phyloP scores from a whole-genome alignment of 2,113 vertebrate genomes.

The Cottus gobio region DNA sequence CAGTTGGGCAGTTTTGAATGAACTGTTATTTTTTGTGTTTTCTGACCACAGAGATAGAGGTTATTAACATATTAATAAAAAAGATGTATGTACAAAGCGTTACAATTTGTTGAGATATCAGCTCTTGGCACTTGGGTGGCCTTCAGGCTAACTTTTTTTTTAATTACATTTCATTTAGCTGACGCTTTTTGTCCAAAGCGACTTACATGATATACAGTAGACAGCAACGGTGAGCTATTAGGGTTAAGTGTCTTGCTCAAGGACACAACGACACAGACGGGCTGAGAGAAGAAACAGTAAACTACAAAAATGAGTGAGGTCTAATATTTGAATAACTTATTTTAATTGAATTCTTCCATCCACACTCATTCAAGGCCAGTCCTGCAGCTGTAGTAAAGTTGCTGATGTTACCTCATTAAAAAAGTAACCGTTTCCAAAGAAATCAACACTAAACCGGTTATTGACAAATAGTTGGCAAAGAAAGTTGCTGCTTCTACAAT shows the following conservation, averaged over 20 bases:
- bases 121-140: background rate
- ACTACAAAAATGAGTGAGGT: background rate
- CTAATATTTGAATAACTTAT: background rate
- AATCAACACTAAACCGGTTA: too few species aligned
- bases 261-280: too few species aligned
- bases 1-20: background rate
- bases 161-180: too few species aligned
- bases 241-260: too few species aligned
- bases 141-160: background rate
- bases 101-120: background rate
- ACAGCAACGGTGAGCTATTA: too few species aligned
- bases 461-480: too few species aligned
- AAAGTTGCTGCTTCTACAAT: too few species aligned
- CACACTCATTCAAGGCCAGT: background rate
- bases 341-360: background rate
- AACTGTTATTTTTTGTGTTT: background rate
- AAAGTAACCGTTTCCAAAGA: too few species aligned
- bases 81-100: background rate
- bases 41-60: background rate
- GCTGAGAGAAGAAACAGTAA: background rate
- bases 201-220: too few species aligned
- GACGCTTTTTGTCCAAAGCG: too few species aligned
- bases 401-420: too few species aligned
- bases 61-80: conserved; percentile 10
- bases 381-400: background rate